Evolutionary conservation across 2,888 invertebrate genomes (phyloP).

Genomic region (Brenthis ino): DNA sequence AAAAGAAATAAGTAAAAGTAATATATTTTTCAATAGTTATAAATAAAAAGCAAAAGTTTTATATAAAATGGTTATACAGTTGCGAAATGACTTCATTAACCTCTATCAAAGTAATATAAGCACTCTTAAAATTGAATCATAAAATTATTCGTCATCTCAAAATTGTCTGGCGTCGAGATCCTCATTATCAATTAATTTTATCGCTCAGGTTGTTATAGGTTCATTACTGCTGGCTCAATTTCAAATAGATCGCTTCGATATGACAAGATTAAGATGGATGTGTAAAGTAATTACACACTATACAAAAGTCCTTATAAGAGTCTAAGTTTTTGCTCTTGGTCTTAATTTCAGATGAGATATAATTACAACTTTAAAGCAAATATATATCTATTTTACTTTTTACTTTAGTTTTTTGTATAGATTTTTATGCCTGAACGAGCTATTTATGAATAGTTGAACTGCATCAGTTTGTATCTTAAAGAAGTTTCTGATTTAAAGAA

Average conservation of each 20-base stretch:
- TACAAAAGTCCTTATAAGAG: constrained; percentile 1
- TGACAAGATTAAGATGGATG: constrained; percentile 23
- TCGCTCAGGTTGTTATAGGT: constrained; percentile 36
- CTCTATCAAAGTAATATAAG: constrained; percentile 19
- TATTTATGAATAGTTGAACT: too few species aligned
- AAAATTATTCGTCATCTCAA: constrained; percentile 39
- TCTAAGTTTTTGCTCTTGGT: not conserved
- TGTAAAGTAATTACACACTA: constrained; percentile 16
- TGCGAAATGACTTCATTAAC: constrained; percentile 27
- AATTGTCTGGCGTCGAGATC: constrained; percentile 36
- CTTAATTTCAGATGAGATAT: not conserved
- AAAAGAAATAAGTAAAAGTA: too few species aligned
- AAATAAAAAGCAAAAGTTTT: not conserved
- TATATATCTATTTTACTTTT: too few species aligned
- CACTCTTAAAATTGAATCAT: constrained; percentile 31
- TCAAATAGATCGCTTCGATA: constrained; percentile 19
- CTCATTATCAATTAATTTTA: constrained; percentile 40
- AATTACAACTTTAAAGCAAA: not conserved
- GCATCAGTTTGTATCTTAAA: too few species aligned
- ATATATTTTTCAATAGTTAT: not conserved
- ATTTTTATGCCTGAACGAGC: too few species aligned
- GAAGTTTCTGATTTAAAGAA: too few species aligned
- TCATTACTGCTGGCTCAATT: constrained; percentile 35
- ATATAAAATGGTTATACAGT: constrained; percentile 13
- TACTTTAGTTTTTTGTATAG: too few species aligned